Base-by-base conservation (phyloP, 2,888 invertebrate species). In the Drosophila parthenogenetica region DNA sequence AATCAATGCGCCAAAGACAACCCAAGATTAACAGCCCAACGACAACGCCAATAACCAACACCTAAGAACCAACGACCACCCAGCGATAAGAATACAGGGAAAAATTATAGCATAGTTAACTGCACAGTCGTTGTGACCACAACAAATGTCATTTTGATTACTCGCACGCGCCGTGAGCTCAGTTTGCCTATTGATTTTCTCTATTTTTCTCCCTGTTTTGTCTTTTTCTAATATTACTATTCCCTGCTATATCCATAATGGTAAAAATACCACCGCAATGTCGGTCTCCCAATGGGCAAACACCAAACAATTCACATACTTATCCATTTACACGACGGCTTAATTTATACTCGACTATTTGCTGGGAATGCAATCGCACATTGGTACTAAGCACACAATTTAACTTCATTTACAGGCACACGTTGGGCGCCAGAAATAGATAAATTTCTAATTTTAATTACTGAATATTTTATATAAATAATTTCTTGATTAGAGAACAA, bases 71-170 rank as follows among this genome's bases (percentile, higher is more conserved):
- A 19, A 3, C 3, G 35, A 55, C 19, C 40, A 55, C 40, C 46
- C 42, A 42, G n/a, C 61, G 68, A 57, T 69, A 46, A 57, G 46
- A 69, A 10, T 19, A 14, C 14, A 39, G 37, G 16, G 8, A 45
- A 54, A 66, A 62, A 61, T 55, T 63, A 75, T 79, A 69, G 66
- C 67, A 67, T 67, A 57, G 58, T 78, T 78, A 61, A 61, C 19
- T 58, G 61, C 77, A 63, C 59, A 59, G 66, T 75, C 65, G 63
- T 69, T 49, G 70, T 62, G 69, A 19, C 51, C 67, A 59, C 53
- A 69, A 66, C 58, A 83, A 88, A 88, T 86, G 83, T 72, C 74
- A 79, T 81, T 86, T 86, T 88, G 83, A 85, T 85, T 85, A 77
- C 87, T 77, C 67, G 67, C 81, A 83, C 78, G 69, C 79, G 65